Evolutionary conservation across 23 tunicate species (phyloP).

Genomic region (Ascidia mentula): DNA sequence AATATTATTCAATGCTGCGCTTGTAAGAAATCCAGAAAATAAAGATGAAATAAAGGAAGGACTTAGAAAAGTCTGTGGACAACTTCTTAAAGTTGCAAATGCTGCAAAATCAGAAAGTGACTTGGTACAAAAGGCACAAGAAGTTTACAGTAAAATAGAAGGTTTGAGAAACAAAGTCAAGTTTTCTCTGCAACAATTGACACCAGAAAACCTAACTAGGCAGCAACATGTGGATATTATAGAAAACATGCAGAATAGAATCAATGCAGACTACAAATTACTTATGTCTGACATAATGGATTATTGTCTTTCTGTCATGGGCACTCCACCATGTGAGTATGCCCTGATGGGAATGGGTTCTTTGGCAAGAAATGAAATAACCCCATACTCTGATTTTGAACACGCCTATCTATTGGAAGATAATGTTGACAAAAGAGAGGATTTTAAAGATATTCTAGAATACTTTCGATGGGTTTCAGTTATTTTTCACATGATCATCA

Average conservation of each 20-base stretch:
- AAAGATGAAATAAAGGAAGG: neutral
- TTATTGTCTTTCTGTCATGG: conserved; percentile 26
- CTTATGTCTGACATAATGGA: conserved; percentile 31
- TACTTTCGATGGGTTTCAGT: conserved; percentile 68
- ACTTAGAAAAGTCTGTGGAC: neutral
- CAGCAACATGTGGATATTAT: neutral
- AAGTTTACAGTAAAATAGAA: neutral
- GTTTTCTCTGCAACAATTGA: neutral
- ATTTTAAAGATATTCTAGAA: conserved; percentile 26
- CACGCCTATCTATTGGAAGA: conserved; percentile 37
- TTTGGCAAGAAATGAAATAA: conserved; percentile 42
- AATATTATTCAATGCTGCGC: neutral
- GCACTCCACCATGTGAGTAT: conserved; percentile 52
- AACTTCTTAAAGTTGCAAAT: neutral
- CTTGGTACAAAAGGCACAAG: neutral
- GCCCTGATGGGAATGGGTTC: conserved; percentile 45
- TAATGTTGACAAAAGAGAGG: conserved; percentile 20
- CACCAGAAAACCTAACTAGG: neutral
- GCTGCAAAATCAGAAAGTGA: neutral
- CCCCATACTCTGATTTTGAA: conserved; percentile 48
- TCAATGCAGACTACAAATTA: conserved; percentile 19
- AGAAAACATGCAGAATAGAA: neutral
- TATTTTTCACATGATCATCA: conserved; percentile 33
- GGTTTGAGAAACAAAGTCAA: neutral
- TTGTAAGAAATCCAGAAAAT: neutral